Evolutionary conservation across 2,113 vertebrate species (phyloP), one percentile per base, ranked within the genome.

Genomic region (Erythrocercus mccallii): DNA sequence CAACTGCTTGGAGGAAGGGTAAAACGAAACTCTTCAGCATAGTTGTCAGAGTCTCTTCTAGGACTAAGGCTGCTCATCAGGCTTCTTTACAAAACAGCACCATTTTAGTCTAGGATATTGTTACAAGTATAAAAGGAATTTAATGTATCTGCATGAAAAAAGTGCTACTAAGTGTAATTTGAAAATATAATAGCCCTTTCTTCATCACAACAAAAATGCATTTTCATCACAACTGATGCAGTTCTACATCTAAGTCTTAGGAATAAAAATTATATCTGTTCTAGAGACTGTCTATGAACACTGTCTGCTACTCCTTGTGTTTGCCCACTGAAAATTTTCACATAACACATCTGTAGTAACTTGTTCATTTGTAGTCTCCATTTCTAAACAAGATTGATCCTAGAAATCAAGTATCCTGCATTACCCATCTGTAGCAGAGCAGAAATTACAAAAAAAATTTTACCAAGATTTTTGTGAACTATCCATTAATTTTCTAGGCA

Each of bases 381-480:
- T 70, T 88, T 88, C 38, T 47, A 42, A 48, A 86, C n/a, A 79
- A 54, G 33, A 91, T 66, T 61, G 51, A 56, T 71, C 19, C 16
- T 37, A 91, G 68, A 96, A 96, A 93, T 57, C 6, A 1, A 72
- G 21, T 65, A 45, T 19, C n/a, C 33, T 86, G 24, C 27, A 54
- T 66, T 81, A 88, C 73, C 73, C 11, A 33, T 45, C 79, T 48
- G 7, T 71, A 94, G 74, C 51, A 94, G 54, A 90, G 50, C 24
- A 90, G 28, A 81, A 81, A 86, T 73, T 19, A 66, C 71, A 31
- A 89, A 47, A 83, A 83, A 9, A 4, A 24, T 25, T 58, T 94
- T 37, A 83, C 8, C 12, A 58, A 50, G 25, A 51, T 79, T 68
- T 95, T 71, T 83, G n/a, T 85, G 40, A 76, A 45, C 24, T 86